Percentiles rank a stretch among this genome's conserved stretches.
Evolutionary conservation across 2,797 vertebrate genomes (phyloP).

Genomic region (Stomatorhinus walkeri): DNA sequence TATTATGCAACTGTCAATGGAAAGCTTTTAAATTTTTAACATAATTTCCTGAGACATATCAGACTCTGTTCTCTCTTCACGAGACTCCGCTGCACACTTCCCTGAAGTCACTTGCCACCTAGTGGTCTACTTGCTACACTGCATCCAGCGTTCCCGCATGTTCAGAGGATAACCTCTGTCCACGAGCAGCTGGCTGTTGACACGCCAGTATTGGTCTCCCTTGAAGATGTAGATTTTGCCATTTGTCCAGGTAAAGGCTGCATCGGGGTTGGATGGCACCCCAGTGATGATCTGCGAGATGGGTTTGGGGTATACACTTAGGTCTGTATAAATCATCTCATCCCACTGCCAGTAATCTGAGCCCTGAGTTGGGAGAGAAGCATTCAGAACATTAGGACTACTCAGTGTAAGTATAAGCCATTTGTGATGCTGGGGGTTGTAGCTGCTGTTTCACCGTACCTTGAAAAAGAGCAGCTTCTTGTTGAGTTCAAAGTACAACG

Average conservation of each 20-base stretch:
- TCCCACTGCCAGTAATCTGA: slow-evolving; percentile 81
- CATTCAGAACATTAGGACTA: background rate
- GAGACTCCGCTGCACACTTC: slow-evolving; percentile 10
- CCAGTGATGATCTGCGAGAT: slow-evolving; percentile 66
- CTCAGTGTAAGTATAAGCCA: background rate
- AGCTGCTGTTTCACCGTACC: slow-evolving; percentile 49
- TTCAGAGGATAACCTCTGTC: slow-evolving; percentile 73
- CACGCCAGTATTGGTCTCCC: slow-evolving; percentile 71
- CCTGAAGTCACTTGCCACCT: slow-evolving; percentile 39
- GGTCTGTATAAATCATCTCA: slow-evolving; percentile 59
- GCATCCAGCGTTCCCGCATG: slow-evolving; percentile 70
- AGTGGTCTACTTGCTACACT: slow-evolving; percentile 47
- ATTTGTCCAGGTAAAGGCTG: slow-evolving; percentile 75
- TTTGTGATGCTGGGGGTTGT: background rate
- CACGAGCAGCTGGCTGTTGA: slow-evolving; percentile 61
- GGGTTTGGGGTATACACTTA: slow-evolving; percentile 66
- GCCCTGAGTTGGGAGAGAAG: slow-evolving; percentile 50
- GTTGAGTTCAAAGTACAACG: slow-evolving; percentile 72
- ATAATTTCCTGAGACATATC: slow-evolving; percentile 21
- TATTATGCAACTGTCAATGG: background rate
- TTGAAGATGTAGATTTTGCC: slow-evolving; percentile 76
- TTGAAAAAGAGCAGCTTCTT: slow-evolving; percentile 80
- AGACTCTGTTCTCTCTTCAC: slow-evolving; percentile 30
- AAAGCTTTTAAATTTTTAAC: background rate
- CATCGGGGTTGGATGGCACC: slow-evolving; percentile 58